Conservation (phyloP, 2,888 invertebrate genomes). For the Halocaridina rubra region DNA sequence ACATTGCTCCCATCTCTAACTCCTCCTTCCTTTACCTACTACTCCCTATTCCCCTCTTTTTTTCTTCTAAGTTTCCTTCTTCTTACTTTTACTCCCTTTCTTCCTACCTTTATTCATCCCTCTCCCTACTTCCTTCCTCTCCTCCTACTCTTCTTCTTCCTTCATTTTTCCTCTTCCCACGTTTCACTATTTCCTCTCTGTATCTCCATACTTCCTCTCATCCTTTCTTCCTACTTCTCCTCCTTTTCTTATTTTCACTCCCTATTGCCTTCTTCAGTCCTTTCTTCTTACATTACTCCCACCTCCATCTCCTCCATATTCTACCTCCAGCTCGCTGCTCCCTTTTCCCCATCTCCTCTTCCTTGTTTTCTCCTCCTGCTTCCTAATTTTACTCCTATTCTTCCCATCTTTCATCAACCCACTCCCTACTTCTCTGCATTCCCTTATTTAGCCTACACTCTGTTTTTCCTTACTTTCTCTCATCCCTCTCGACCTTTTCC, state of each 20-base stretch:
- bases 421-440: not conserved
- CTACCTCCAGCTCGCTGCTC: not conserved
- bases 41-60: not conserved
- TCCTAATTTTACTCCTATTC: not conserved
- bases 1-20: not conserved
- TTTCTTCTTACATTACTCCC: not conserved
- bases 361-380: not conserved
- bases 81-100: constrained; percentile 8
- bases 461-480: not conserved
- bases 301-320: not conserved
- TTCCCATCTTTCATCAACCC: not conserved
- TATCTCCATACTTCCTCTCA: not conserved
- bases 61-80: not conserved
- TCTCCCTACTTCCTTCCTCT: not conserved
- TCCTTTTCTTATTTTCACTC: not conserved
- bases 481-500: not conserved
- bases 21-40: not conserved
- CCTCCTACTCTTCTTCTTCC: not conserved
- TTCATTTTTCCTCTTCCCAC: not conserved
- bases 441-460: not conserved
- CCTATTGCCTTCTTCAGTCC: not conserved
- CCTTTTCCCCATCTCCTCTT: not conserved
- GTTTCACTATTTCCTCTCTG: not conserved
- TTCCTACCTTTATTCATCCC: constrained; percentile 16
- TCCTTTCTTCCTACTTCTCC: not conserved